Percentiles rank a stretch among this genome's conserved stretches.
phyloP scores from a whole-genome alignment of 2,797 vertebrate species.

The Ctenosaura bakeri region DNA sequence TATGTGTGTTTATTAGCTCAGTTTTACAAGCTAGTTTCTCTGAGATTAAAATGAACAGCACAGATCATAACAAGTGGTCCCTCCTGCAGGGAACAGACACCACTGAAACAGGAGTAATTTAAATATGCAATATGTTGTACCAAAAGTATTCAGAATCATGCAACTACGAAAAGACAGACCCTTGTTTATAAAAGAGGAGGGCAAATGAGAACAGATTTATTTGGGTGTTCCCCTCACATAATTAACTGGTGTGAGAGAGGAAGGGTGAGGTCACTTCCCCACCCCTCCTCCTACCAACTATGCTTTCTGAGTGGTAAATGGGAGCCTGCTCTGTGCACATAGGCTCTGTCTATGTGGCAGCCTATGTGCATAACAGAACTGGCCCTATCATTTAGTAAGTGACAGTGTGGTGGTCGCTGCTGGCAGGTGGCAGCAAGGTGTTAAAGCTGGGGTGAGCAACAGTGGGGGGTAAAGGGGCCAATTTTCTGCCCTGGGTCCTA shows the following conservation, averaged over 20 bases:
- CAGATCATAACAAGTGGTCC: slow-evolving; percentile 41
- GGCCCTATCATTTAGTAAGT: background rate
- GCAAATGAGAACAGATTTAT: background rate
- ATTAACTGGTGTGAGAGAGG: background rate
- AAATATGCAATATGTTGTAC: slow-evolving; percentile 25
- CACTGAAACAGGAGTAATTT: slow-evolving; percentile 39
- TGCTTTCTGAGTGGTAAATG: background rate
- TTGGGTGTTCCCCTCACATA: background rate
- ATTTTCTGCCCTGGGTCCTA: no score
- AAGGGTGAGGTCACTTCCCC: background rate
- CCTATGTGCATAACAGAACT: background rate
- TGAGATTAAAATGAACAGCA: slow-evolving; percentile 43
- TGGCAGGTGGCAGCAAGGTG: background rate
- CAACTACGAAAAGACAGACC: background rate
- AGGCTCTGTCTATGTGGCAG: background rate
- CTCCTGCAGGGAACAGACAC: slow-evolving; percentile 35
- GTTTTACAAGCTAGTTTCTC: slow-evolving; percentile 32
- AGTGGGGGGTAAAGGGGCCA: no score
- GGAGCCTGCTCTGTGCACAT: background rate
- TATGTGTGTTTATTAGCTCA: slow-evolving; percentile 41
- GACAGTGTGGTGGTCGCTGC: background rate
- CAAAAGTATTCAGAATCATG: slow-evolving; percentile 16
- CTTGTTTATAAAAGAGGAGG: background rate
- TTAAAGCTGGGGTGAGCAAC: background rate
- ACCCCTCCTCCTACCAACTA: no score